Evolutionary conservation across 1,140 invertebrate genomes (phyloP).

Genomic region (Subanguina moxae): DNA sequence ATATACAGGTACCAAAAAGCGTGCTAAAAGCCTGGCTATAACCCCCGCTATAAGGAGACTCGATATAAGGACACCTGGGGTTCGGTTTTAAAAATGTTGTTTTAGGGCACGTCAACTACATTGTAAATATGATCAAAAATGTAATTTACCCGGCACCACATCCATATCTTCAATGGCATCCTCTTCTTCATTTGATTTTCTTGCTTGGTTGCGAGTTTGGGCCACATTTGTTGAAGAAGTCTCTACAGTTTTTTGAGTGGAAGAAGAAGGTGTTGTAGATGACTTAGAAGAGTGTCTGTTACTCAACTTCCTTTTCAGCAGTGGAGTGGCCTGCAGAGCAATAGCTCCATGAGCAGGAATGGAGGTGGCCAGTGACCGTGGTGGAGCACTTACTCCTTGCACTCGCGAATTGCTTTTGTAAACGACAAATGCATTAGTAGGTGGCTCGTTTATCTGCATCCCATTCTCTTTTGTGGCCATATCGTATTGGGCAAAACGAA

Average conservation of each 20-base stretch:
- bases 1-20: too few species aligned
- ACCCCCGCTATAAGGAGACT: too few species aligned
- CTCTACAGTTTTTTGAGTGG: not conserved
- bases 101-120: too few species aligned
- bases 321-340: not conserved
- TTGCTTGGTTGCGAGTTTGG: not conserved
- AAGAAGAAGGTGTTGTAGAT: not conserved
- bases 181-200: not conserved
- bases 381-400: slow-evolving; percentile 17
- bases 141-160: not conserved
- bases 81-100: slow-evolving; percentile 26
- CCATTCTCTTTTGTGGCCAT: not conserved
- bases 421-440: slow-evolving; percentile 26
- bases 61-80: slow-evolving; percentile 23
- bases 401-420: slow-evolving; percentile 41
- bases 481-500: slow-evolving; percentile 33
- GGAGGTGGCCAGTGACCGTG: slow-evolving; percentile 23
- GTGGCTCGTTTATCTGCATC: slow-evolving; percentile 10
- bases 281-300: not conserved
- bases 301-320: not conserved
- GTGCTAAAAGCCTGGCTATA: too few species aligned
- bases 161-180: not conserved
- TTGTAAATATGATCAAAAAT: too few species aligned
- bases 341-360: not conserved
- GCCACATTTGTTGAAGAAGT: not conserved